A percentile compares a stretch with the other conserved stretches of the same genome.
phyloP scores from a whole-genome alignment of 1,140 invertebrate species.

The Drosophila subpulchrella region DNA sequence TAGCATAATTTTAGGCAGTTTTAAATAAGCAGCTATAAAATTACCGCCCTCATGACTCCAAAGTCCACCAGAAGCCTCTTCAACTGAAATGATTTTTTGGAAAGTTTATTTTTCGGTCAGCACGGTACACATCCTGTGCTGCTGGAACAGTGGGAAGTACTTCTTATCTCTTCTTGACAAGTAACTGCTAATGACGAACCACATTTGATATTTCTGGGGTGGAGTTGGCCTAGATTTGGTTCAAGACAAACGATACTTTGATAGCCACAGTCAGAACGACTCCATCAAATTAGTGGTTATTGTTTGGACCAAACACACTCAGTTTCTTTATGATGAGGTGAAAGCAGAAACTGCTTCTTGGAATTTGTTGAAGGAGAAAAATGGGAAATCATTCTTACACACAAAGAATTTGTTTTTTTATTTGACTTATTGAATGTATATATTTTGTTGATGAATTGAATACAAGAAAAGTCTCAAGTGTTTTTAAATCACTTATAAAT shows the following conservation, averaged over 20 bases:
- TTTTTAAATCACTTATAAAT: too few species aligned
- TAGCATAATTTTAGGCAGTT: constrained; percentile 47
- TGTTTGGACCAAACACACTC: neutral
- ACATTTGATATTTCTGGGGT: constrained; percentile 10
- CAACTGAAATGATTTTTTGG: constrained; percentile 5
- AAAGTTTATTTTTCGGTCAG: constrained; percentile 25
- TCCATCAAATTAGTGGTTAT: constrained; percentile 15
- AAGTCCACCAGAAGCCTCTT: constrained; percentile 2
- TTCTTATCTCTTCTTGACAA: constrained; percentile 31
- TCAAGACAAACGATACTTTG: constrained; percentile 13
- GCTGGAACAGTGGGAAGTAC: neutral
- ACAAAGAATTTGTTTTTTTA: neutral
- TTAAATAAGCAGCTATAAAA: constrained; percentile 38
- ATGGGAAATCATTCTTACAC: neutral
- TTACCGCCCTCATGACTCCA: neutral
- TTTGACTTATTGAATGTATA: too few species aligned
- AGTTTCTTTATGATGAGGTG: neutral
- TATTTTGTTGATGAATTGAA: too few species aligned
- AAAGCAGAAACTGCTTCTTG: neutral
- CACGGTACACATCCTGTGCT: neutral
- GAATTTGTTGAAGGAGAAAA: too few species aligned
- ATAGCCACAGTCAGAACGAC: neutral
- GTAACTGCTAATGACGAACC: constrained; percentile 26
- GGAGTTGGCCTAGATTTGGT: constrained; percentile 17
- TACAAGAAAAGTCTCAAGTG: too few species aligned